Conservation (phyloP, 2,797 vertebrate species). For the Cynopterus sphinx region DNA sequence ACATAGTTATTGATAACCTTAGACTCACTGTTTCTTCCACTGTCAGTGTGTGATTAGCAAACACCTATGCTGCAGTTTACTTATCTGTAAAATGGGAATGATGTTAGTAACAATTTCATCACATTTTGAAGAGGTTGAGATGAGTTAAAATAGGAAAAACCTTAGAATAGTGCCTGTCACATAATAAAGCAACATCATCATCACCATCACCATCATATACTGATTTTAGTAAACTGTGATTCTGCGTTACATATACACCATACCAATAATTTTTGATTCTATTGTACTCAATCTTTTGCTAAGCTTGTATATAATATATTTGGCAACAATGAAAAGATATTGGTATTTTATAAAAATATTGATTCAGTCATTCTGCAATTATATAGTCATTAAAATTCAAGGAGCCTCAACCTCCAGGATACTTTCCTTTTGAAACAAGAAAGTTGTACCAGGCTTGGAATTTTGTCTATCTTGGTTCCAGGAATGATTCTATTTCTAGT, state of each 20-base stretch:
- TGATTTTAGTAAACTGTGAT: not conserved
- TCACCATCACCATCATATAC: not conserved
- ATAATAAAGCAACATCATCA: too few species aligned
- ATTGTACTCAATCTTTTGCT: not conserved
- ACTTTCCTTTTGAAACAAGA: not conserved
- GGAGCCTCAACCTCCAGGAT: not conserved
- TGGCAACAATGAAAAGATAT: not conserved
- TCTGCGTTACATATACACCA: not conserved
- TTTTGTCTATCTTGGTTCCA: not conserved
- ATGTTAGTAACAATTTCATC: too few species aligned
- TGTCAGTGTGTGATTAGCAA: rapidly evolving
- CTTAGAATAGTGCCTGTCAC: not conserved
- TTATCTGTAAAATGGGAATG: not conserved
- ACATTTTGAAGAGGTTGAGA: not conserved
- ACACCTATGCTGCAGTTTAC: rapidly evolving
- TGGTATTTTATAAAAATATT: not conserved
- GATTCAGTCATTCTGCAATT: not conserved
- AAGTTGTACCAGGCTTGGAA: not conserved
- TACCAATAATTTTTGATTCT: not conserved
- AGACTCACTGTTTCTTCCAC: not conserved
- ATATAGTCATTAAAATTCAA: not conserved
- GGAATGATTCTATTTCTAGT: not conserved
- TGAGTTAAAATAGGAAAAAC: not conserved
- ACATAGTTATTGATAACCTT: rapidly evolving
- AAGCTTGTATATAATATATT: not conserved